Base-by-base conservation (phyloP, 2,888 invertebrate species). In the Ophonus ardosiacus region DNA sequence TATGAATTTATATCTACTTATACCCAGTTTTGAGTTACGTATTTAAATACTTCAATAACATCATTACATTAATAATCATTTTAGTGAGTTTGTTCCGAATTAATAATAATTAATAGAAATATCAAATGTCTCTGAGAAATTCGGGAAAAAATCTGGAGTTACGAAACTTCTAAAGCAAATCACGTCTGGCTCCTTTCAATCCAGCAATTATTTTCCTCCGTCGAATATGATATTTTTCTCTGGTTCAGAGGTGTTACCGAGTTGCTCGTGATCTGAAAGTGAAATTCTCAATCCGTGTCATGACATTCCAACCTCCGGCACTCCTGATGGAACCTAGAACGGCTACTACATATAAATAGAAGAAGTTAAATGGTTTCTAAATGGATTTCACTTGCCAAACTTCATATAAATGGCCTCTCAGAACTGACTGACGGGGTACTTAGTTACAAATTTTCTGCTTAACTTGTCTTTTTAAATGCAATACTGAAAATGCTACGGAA, bases 231-330 rank as follows among this genome's bases (percentile, higher is more conserved):
- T 74, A 74, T 74, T 43, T 74, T 43, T 13, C 43, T 40, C n/a
- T 8, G 71, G 71, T 43, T 43, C 71, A 13, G 40, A 74, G 71
- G 71, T 74, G 71, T 40, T 74, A 74, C 43, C 43, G 38, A 4
- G 31, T 17, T 15, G 71, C 71, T 74, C 71, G 71, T 74, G 71
- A 74, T 74, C 71, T 74, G 71, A 74, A 74, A 74, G 43, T 74
- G 43, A 43, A 74, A 74, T 74, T 43, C 38, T 43, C 68, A 68
- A 74, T 43, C 43, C 71, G 43, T 43, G 71, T 74, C 71, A 74
- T 74, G 71, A 43, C 71, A 74, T 43, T 18, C 43, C 43, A 74
- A 74, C 71, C 71, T 43, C 21, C 8, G 10, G 43, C 17, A 74
- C 8, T 40, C 38, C 10, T 24, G 68, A 40, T 68, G 38, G 68